Evolutionary conservation across 2,113 vertebrate species (phyloP), one percentile per base, ranked within the genome.

Genomic region (Pleuronectes platessa): DNA sequence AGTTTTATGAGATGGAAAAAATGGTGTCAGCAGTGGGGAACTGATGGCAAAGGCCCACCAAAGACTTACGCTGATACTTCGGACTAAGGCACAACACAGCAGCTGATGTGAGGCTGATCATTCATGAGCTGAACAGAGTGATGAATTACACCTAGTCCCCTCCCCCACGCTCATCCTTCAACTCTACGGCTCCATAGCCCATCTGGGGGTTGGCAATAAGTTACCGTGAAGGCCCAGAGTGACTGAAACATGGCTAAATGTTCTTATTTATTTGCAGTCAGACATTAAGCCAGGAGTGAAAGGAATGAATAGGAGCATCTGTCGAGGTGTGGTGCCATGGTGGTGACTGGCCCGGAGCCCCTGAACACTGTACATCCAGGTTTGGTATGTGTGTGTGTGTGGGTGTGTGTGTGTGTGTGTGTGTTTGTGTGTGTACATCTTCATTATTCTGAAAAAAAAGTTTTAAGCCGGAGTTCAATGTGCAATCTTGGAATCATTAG

Each of bases 261-360:
- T 86, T 86, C 86, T 79, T 81, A 90, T 91, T 92, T 92, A 90
- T 92, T 90, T 88, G 82, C 84, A 89, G 78, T 81, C 79, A 89
- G 82, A 68, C 76, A 87, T 90, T 82, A 88, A 90, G 82, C 76
- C 58, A 63, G 76, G 73, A 88, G 83, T 82, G 82, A 88, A 90
- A 71, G 73, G 71, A 87, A 77, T 77, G 83, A 88, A 91, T 85
- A 74, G 76, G 68, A 88, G 88, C 92, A 93, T 90, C 89, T 90
- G 88, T 79, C 55, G 78, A 51, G 81, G 78, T 74, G 89, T 35
- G 78, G 66, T 79, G 85, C 61, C 79, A 88, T 68, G 71, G 73
- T 67, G 78, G 81, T 47, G 80, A 83, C 79, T 81, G 78, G 82
- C 87, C 82, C 49, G 4, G 69, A 69, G 83, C 65, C 68, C 68